These are phyloP conservation scores for Danaus plexippus DNA, from an alignment of 1,140 invertebrate species.

Conservation along the genomic window DNA sequence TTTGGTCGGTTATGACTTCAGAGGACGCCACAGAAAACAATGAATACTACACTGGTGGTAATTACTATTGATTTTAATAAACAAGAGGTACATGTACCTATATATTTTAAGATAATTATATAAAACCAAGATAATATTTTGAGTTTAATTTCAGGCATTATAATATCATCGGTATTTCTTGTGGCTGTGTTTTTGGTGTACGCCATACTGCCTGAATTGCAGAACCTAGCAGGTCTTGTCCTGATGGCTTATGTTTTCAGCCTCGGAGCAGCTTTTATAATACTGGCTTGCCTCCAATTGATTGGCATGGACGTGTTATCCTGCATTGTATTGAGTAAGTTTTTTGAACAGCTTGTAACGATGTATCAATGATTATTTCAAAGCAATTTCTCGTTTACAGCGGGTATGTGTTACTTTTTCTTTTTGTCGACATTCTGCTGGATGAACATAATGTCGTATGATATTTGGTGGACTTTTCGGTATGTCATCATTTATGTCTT, in stretches of 20 bases:
- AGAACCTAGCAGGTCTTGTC: slow-evolving; percentile 49
- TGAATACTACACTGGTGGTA: slow-evolving; percentile 6
- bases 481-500: slow-evolving; percentile 20
- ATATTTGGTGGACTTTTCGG: slow-evolving; percentile 75
- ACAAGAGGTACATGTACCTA: too few species aligned
- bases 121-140: too few species aligned
- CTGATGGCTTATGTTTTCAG: slow-evolving; percentile 49
- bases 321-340: slow-evolving; percentile 33
- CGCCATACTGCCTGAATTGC: slow-evolving; percentile 34
- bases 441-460: slow-evolving; percentile 83
- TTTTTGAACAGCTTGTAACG: neutral
- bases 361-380: too few species aligned
- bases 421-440: slow-evolving; percentile 85
- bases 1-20: neutral
- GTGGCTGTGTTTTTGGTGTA: slow-evolving; percentile 48
- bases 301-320: neutral
- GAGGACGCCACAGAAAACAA: neutral
- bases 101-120: neutral
- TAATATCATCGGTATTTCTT: slow-evolving; percentile 48
- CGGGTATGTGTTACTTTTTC: slow-evolving; percentile 76
- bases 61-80: slow-evolving; percentile 1
- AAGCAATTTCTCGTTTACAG: slow-evolving; percentile 30
- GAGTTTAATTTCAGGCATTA: slow-evolving; percentile 27
- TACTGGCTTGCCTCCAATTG: slow-evolving; percentile 23
- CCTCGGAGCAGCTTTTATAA: slow-evolving; percentile 30